A percentile compares a stretch with the other conserved stretches of the same genome.
Conservation (phyloP, 2,797 vertebrate species). For the Muscicapa comitata region DNA sequence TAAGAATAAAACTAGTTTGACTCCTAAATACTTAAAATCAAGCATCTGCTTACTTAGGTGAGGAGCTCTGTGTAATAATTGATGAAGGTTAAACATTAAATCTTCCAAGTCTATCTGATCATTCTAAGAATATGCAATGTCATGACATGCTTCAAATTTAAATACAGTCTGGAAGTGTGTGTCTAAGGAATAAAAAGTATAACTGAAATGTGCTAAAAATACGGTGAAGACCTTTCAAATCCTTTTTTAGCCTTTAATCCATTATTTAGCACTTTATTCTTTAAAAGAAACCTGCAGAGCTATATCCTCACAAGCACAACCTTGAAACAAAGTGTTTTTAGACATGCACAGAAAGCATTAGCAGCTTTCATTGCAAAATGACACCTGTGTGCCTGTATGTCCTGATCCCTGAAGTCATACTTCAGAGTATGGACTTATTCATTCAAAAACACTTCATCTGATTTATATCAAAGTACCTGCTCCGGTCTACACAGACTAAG, state of each 20-base stretch:
- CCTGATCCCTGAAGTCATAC: slow-evolving; percentile 45
- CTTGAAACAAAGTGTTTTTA: slow-evolving; percentile 49
- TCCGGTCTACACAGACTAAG: slow-evolving; percentile 68
- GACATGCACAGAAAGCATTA: slow-evolving; percentile 41
- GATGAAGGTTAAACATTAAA: slow-evolving; percentile 36
- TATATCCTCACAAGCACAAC: slow-evolving; percentile 22
- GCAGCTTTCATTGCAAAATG: slow-evolving; percentile 12
- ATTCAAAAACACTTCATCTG: slow-evolving; percentile 63
- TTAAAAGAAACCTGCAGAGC: slow-evolving; percentile 39
- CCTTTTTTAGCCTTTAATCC: slow-evolving; percentile 51
- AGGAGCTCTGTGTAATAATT: slow-evolving; percentile 17
- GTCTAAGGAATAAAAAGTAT: slow-evolving; percentile 20
- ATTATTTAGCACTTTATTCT: slow-evolving; percentile 56
- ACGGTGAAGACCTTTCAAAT: slow-evolving; percentile 11
- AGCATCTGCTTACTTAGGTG: neutral
- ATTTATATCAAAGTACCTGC: slow-evolving; percentile 53
- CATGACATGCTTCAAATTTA: slow-evolving; percentile 27
- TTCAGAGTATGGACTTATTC: slow-evolving; percentile 38
- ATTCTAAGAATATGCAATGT: neutral
- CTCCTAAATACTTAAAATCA: neutral
- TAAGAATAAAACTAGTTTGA: neutral
- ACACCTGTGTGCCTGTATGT: slow-evolving; percentile 31
- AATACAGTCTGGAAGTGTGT: neutral
- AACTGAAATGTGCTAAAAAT: slow-evolving; percentile 42
- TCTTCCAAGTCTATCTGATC: neutral